Evolutionary conservation across 2,888 invertebrate genomes (phyloP).

Genomic region (Hybos culiciformis): DNA sequence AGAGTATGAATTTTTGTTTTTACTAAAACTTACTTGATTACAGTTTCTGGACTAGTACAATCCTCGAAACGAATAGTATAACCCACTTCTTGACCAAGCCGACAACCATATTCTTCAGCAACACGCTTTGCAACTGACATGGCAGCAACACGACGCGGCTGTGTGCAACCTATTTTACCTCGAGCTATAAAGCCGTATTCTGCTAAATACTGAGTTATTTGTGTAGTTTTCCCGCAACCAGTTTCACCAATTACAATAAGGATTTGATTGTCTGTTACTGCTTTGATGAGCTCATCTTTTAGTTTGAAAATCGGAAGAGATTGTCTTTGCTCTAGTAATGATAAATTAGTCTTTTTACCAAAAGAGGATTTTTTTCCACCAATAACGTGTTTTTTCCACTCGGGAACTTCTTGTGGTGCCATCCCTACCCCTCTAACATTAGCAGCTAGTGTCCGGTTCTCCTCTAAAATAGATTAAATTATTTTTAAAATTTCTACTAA

Average conservation of each 20-base stretch:
- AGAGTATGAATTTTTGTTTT: neutral
- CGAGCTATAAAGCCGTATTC: slow-evolving; percentile 87
- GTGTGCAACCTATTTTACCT: slow-evolving; percentile 89
- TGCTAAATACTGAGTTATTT: slow-evolving; percentile 96
- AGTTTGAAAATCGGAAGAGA: slow-evolving; percentile 92
- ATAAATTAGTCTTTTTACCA: slow-evolving; percentile 91
- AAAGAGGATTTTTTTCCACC: slow-evolving; percentile 96
- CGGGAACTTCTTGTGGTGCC: slow-evolving; percentile 82
- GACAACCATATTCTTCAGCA: slow-evolving; percentile 94
- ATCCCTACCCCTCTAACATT: slow-evolving; percentile 75
- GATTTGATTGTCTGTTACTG: slow-evolving; percentile 91
- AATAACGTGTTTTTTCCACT: slow-evolving; percentile 98
- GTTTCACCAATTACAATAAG: slow-evolving; percentile 98
- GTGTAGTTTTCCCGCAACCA: slow-evolving; percentile 97
- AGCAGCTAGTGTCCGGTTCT: slow-evolving; percentile 55
- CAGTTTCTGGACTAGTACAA: slow-evolving; percentile 93
- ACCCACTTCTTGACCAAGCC: slow-evolving; percentile 96
- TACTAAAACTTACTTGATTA: slow-evolving; percentile 72
- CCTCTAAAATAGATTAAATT: slow-evolving; percentile 35
- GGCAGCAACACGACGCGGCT: slow-evolving; percentile 86
- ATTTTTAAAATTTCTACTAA: too few relatives aligned
- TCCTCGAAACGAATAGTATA: slow-evolving; percentile 99
- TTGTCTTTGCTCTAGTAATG: slow-evolving; percentile 88
- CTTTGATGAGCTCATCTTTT: slow-evolving; percentile 86
- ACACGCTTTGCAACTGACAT: slow-evolving; percentile 99